These are phyloP conservation scores for Micronycteris hirsuta DNA, from an alignment of 2,113 vertebrate species.

Conservation along the genomic window DNA sequence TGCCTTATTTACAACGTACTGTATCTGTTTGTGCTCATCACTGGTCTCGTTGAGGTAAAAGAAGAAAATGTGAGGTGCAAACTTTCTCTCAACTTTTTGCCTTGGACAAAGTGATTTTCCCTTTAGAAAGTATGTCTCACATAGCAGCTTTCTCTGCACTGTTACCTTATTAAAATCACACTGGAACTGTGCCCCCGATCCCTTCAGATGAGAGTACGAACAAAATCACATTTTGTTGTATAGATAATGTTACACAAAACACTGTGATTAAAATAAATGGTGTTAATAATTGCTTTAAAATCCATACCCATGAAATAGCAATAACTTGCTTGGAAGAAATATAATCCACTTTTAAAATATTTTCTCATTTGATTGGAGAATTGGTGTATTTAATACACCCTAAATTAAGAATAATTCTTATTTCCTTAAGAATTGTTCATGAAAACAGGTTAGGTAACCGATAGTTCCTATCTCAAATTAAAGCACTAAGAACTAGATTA, in stretches of 20 bases:
- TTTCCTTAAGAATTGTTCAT: slow-evolving; percentile 4
- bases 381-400: neutral
- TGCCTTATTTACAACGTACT: neutral
- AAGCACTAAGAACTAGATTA: neutral
- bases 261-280: neutral
- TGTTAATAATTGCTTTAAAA: neutral
- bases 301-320: neutral
- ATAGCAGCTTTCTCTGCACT: neutral
- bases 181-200: neutral
- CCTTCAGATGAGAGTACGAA: neutral
- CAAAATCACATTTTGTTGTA: neutral
- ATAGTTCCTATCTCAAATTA: slow-evolving; percentile 11
- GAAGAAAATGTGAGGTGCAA: neutral
- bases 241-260: neutral
- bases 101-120: neutral
- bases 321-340: neutral
- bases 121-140: neutral
- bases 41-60: neutral
- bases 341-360: neutral
- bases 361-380: neutral
- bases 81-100: neutral
- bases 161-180: neutral
- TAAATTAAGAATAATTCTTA: neutral
- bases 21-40: neutral
- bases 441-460: neutral